These are phyloP conservation scores for Magallana angulata DNA, from an alignment of 1,140 invertebrate species.

Conservation along the genomic window DNA sequence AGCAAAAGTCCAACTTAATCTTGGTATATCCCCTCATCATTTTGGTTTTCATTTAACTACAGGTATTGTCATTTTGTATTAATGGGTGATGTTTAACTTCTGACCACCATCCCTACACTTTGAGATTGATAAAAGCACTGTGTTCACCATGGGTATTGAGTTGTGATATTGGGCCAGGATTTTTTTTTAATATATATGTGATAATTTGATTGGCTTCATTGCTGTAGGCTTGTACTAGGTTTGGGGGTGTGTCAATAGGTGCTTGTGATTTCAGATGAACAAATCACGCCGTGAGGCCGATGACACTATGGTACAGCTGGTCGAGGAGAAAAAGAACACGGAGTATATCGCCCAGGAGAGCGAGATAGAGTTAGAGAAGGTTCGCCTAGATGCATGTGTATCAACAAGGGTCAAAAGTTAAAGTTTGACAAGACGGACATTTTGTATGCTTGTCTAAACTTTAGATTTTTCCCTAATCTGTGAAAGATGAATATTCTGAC, in stretches of 20 bases:
- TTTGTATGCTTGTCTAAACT: neutral
- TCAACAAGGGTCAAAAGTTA: slow-evolving; percentile 13
- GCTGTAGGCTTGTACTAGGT: slow-evolving; percentile 28
- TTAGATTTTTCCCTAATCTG: neutral
- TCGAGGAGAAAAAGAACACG: slow-evolving; percentile 69
- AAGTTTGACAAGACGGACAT: neutral
- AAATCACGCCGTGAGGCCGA: slow-evolving; percentile 72
- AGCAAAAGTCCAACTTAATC: too few relatives aligned
- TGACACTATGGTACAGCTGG: slow-evolving; percentile 68
- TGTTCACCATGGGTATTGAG: neutral
- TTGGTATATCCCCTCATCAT: too few relatives aligned
- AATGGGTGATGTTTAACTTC: neutral
- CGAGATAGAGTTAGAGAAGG: slow-evolving; percentile 76
- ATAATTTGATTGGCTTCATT: neutral
- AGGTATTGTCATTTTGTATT: neutral
- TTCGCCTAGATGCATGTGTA: slow-evolving; percentile 54
- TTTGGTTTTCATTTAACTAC: neutral
- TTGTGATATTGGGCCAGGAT: neutral
- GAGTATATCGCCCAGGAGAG: slow-evolving; percentile 68
- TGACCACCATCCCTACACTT: neutral
- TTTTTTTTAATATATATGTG: neutral
- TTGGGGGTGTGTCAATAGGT: slow-evolving; percentile 24
- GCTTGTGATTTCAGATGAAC: slow-evolving; percentile 70
- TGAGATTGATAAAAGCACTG: neutral
- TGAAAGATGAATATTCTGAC: neutral